Evolutionary conservation across 1,140 invertebrate genomes (phyloP).

Genomic region (Papilio polyxenes): DNA sequence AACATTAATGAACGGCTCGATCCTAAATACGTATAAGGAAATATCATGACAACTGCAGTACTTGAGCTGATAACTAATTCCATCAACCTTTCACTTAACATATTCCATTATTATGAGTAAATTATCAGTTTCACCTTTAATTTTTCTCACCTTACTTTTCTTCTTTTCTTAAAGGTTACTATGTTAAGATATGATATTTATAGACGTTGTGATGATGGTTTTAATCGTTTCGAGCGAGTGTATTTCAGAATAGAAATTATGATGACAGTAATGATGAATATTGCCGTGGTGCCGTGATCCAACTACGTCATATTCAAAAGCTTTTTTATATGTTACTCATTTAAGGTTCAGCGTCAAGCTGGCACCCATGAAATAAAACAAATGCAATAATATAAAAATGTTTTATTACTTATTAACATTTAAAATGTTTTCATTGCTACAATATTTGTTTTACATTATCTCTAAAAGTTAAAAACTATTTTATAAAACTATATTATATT

Average conservation of each 20-base stretch:
- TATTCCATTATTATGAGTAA: too few relatives aligned
- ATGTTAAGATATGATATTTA: too few relatives aligned
- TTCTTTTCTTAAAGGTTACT: too few relatives aligned
- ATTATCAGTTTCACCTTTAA: too few relatives aligned
- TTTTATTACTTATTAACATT: slow-evolving; percentile 6
- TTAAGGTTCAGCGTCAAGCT: not conserved
- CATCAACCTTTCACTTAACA: not conserved
- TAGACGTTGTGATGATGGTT: too few relatives aligned
- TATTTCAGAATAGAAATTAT: too few relatives aligned
- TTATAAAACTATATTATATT: not conserved
- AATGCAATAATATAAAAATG: slow-evolving; percentile 2
- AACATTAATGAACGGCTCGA: not conserved
- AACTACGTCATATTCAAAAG: not conserved
- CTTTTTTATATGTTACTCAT: not conserved
- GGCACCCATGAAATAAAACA: not conserved
- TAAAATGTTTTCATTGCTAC: not conserved
- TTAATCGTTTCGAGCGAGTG: too few relatives aligned
- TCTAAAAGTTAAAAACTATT: slow-evolving; percentile 28
- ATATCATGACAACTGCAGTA: slow-evolving; percentile 1
- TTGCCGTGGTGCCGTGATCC: not conserved
- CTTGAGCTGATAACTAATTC: not conserved
- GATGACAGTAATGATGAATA: too few relatives aligned
- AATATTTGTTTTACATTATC: slow-evolving; percentile 2
- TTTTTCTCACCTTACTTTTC: too few relatives aligned
- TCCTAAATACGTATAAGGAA: not conserved